Evolutionary conservation across 2,797 vertebrate genomes (phyloP).

Genomic region (Pempheris klunzingeri): DNA sequence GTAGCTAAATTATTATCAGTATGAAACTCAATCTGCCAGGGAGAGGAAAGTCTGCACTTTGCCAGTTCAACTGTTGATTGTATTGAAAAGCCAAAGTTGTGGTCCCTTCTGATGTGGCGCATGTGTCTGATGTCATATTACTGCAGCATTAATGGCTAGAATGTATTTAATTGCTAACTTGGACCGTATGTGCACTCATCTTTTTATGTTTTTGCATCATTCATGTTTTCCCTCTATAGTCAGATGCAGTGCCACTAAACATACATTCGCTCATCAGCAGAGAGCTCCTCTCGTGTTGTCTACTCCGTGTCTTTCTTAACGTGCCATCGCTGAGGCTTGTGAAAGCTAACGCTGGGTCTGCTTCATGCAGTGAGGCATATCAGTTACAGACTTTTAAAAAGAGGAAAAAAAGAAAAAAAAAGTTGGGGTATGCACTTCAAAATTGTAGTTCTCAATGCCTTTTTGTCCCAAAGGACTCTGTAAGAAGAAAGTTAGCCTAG

Average conservation of each 20-base stretch:
- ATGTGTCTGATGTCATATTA: neutral
- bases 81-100: constrained; percentile 55
- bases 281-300: neutral
- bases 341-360: constrained; percentile 35
- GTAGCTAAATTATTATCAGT: neutral
- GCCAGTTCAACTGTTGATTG: constrained; percentile 48
- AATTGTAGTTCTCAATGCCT: constrained; percentile 71
- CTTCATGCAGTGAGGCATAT: constrained; percentile 58
- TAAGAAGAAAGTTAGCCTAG: constrained; percentile 56
- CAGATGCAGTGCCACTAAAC: constrained; percentile 26
- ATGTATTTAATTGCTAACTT: constrained; percentile 66
- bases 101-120: constrained; percentile 24
- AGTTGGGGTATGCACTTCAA: constrained; percentile 72
- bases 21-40: constrained; percentile 6
- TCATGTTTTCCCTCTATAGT: constrained; percentile 5
- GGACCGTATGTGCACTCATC: constrained; percentile 49
- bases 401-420: neutral
- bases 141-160: constrained; percentile 42
- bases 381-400: constrained; percentile 12
- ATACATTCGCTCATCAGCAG: constrained; percentile 1
- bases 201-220: neutral
- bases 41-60: constrained; percentile 36
- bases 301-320: neutral
- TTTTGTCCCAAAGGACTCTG: constrained; percentile 63
- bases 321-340: constrained; percentile 52